phyloP scores from a whole-genome alignment of 1,140 invertebrate genomes.

The Chionoecetes opilio region DNA sequence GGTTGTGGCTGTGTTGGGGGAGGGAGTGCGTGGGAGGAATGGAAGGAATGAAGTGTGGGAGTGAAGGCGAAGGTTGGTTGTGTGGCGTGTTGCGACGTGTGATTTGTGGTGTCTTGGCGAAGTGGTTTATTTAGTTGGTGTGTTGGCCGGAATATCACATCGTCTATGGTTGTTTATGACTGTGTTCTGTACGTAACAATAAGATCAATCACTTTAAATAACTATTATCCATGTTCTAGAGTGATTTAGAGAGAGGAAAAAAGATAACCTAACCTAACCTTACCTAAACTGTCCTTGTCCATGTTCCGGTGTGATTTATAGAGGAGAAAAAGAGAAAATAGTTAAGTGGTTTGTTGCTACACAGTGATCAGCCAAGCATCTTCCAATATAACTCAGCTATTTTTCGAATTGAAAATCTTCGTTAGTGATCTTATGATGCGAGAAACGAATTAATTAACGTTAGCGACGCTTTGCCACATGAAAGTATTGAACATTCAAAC shows the following conservation, averaged over 20 bases:
- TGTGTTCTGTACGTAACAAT: neutral
- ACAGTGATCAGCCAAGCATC: no score
- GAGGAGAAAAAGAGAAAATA: no score
- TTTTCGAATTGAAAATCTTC: no score
- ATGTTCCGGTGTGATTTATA: no score
- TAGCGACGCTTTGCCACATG: no score
- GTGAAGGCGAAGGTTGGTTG: neutral
- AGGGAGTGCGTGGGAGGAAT: constrained; percentile 2
- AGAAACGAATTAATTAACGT: no score
- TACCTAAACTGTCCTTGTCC: no score
- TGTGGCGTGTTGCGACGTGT: neutral
- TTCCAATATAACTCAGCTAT: no score
- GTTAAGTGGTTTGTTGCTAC: no score
- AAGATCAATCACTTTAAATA: neutral
- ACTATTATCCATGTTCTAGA: neutral
- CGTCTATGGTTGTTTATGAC: neutral
- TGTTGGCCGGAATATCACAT: neutral
- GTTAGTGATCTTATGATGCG: no score
- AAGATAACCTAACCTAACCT: no score
- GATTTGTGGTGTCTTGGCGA: neutral
- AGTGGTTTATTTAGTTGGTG: neutral
- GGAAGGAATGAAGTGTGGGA: neutral
- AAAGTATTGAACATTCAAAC: no score
- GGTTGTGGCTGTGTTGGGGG: neutral
- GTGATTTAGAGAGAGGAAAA: neutral